phyloP scores from a whole-genome alignment of 2,797 vertebrate species.

The Acropternis orthonyx region DNA sequence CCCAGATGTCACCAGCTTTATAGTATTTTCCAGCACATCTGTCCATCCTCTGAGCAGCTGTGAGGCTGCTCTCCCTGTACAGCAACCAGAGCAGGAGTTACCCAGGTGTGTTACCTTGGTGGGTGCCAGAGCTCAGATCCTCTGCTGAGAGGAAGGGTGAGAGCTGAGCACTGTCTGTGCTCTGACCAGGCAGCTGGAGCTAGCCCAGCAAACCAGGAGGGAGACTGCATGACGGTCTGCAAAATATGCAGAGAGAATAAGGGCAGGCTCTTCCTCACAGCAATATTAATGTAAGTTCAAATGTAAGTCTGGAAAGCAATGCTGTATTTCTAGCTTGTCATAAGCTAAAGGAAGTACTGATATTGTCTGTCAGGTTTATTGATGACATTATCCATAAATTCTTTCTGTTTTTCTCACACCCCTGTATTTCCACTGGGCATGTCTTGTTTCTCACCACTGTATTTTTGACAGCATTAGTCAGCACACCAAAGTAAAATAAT shows the following conservation, averaged over 20 bases:
- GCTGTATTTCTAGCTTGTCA: not conserved
- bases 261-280: not conserved
- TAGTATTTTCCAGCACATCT: not conserved
- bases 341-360: not conserved
- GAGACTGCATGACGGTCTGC: not conserved
- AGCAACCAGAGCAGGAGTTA: not conserved
- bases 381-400: not conserved
- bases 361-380: not conserved
- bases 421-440: not conserved
- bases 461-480: not conserved
- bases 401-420: not conserved
- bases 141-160: accelerated
- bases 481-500: not conserved
- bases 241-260: not conserved
- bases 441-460: not conserved
- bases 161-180: not conserved
- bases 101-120: no score
- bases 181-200: not conserved
- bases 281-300: not conserved
- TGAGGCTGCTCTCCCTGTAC: not conserved
- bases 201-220: not conserved
- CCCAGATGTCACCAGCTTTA: not conserved
- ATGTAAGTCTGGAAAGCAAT: not conserved
- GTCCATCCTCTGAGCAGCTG: not conserved
- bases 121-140: not conserved